phyloP scores from a whole-genome alignment of 2,113 vertebrate genomes.

The Clarias batrachus region DNA sequence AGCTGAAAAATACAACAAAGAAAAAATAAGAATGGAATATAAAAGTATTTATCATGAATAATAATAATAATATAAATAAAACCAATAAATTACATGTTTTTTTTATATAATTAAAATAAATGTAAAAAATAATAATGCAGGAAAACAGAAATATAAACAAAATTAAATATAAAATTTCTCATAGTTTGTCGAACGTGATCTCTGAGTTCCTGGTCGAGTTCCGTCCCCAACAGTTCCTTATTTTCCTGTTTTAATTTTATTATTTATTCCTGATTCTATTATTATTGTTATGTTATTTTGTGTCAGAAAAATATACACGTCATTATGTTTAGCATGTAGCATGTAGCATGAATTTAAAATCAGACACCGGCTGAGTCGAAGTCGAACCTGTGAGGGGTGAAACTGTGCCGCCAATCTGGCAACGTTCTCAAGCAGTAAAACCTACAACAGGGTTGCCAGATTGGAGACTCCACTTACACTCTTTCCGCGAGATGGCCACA shows the following conservation, averaged over 20 bases:
- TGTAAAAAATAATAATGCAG: neutral
- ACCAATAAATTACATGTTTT: neutral
- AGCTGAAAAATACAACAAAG: too few relatives aligned
- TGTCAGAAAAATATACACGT: too few relatives aligned
- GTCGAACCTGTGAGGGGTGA: neutral
- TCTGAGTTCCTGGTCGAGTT: too few relatives aligned
- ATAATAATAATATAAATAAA: neutral
- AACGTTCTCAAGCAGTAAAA: neutral
- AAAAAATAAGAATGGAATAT: too few relatives aligned
- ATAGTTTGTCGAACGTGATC: neutral
- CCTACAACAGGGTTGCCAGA: neutral
- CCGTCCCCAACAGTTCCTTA: too few relatives aligned
- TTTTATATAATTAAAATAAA: neutral
- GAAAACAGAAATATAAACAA: neutral
- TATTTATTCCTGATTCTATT: too few relatives aligned
- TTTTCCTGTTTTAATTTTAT: too few relatives aligned
- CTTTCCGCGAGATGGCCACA: constrained; percentile 78
- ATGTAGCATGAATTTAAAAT: neutral
- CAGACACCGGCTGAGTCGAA: too few relatives aligned
- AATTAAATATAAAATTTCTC: neutral
- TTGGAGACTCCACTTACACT: constrained; percentile 76
- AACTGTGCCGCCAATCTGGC: neutral
- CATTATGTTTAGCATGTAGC: neutral
- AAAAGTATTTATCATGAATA: too few relatives aligned
- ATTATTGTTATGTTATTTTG: too few relatives aligned